These are phyloP conservation scores for Pasiphila rectangulata DNA, from an alignment of 2,888 invertebrate species.

Conservation along the genomic window DNA sequence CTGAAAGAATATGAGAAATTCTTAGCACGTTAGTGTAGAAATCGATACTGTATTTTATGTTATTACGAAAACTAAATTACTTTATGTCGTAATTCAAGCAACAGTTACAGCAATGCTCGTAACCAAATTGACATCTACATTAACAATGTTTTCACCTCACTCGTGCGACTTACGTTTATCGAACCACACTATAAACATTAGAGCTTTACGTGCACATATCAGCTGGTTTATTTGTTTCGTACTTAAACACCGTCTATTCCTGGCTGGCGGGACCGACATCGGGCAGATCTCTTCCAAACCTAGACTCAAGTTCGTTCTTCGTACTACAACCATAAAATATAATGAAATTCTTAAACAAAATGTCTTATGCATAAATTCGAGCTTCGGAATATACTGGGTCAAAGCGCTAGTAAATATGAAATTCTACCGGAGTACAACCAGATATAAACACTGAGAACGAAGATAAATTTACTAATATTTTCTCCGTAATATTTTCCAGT, in stretches of 20 bases:
- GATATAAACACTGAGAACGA: neutral
- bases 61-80: constrained; percentile 5
- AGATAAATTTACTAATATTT: constrained; percentile 7
- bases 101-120: constrained; percentile 4
- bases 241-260: constrained; percentile 19
- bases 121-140: constrained; percentile 16
- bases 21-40: neutral
- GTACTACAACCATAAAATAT: neutral
- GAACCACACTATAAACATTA: constrained; percentile 40
- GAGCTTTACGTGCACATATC: constrained; percentile 32
- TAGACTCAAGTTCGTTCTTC: neutral
- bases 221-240: constrained; percentile 35
- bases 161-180: constrained; percentile 45
- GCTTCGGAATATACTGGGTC: neutral
- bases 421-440: neutral
- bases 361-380: neutral
- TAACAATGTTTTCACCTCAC: constrained; percentile 25
- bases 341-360: neutral
- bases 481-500: constrained; percentile 3
- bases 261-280: constrained; percentile 3
- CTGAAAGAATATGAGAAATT: neutral
- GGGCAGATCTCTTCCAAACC: neutral
- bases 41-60: constrained; percentile 6
- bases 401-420: neutral
- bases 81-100: constrained; percentile 8